Evolutionary conservation across 2,888 invertebrate species (phyloP).

Genomic region (Lomographa bimaculata): DNA sequence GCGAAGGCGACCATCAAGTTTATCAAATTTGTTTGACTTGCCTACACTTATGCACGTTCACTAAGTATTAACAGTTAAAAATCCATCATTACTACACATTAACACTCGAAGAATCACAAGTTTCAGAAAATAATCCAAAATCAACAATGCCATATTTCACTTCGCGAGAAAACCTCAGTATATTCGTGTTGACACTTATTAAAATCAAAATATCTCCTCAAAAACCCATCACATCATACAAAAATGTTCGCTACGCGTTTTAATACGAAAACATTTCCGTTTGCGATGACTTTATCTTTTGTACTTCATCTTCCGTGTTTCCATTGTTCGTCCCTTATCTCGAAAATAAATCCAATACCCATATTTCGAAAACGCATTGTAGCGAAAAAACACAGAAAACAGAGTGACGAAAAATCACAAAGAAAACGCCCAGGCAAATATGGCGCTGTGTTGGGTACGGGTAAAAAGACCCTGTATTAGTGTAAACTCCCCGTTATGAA

Average conservation of each 20-base stretch:
- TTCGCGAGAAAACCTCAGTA: no score
- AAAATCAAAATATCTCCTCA: no score
- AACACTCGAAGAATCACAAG: no score
- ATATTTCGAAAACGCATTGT: constrained; percentile 28
- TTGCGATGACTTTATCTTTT: constrained; percentile 17
- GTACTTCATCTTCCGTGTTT: constrained; percentile 17
- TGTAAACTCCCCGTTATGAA: constrained; percentile 39
- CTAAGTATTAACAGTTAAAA: no score
- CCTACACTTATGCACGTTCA: no score
- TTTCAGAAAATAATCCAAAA: no score
- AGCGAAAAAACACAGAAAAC: constrained; percentile 24
- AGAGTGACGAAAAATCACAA: constrained; percentile 27
- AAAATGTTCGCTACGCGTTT: constrained; percentile 9
- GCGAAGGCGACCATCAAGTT: no score
- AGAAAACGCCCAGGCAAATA: constrained; percentile 33
- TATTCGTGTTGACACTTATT: no score
- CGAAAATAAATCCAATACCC: constrained; percentile 25
- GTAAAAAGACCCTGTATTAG: constrained; percentile 36
- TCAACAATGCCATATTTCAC: no score
- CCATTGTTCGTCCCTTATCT: constrained; percentile 22
- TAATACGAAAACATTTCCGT: constrained; percentile 21
- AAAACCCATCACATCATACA: no score
- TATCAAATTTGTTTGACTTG: no score
- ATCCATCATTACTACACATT: no score
- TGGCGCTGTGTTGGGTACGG: constrained; percentile 28